Evolutionary conservation across 1,140 invertebrate genomes (phyloP).

Genomic region (Drosophila melanogaster): DNA sequence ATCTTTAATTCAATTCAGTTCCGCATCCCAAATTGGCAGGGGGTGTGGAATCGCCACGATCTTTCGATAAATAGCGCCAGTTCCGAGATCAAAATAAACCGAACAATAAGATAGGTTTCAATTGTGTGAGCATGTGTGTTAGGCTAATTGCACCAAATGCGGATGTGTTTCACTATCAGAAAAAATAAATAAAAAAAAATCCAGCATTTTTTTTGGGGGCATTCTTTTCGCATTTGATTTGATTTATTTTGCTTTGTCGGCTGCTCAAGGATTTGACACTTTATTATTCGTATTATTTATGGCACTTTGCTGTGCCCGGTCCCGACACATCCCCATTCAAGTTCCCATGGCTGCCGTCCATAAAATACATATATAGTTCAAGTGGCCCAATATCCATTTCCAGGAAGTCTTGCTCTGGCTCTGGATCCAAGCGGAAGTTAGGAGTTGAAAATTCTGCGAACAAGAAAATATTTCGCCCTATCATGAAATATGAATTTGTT

Average conservation of each 20-base stretch:
- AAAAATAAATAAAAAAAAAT: too few relatives aligned
- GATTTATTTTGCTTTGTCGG: slow-evolving; percentile 46
- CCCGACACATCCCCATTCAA: slow-evolving; percentile 5
- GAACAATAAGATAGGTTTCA: slow-evolving; percentile 13
- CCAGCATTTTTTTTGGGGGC: not conserved
- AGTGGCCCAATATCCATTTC: slow-evolving; percentile 18
- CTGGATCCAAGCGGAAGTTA: slow-evolving; percentile 13
- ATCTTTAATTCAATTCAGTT: slow-evolving; percentile 9
- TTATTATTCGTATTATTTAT: slow-evolving; percentile 32
- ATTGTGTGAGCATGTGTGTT: slow-evolving; percentile 2
- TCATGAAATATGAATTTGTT: not conserved
- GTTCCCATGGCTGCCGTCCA: slow-evolving; percentile 26
- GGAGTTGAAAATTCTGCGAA: slow-evolving; percentile 18
- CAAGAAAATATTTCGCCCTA: too few relatives aligned
- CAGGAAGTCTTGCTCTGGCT: slow-evolving; percentile 15
- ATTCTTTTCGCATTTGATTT: slow-evolving; percentile 33
- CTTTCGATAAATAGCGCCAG: slow-evolving; percentile 3
- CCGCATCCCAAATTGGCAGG: not conserved
- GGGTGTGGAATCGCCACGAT: not conserved
- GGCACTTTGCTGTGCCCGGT: slow-evolving; percentile 1
- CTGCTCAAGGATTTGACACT: slow-evolving; percentile 23
- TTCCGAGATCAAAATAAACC: slow-evolving; percentile 3
- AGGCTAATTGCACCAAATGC: slow-evolving; percentile 3
- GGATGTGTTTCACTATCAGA: slow-evolving; percentile 1
- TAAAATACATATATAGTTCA: slow-evolving; percentile 8